These are phyloP conservation scores for Stichopus horrens DNA, from an alignment of 53 echinoderm and acorn worm species.

Conservation along the genomic window DNA sequence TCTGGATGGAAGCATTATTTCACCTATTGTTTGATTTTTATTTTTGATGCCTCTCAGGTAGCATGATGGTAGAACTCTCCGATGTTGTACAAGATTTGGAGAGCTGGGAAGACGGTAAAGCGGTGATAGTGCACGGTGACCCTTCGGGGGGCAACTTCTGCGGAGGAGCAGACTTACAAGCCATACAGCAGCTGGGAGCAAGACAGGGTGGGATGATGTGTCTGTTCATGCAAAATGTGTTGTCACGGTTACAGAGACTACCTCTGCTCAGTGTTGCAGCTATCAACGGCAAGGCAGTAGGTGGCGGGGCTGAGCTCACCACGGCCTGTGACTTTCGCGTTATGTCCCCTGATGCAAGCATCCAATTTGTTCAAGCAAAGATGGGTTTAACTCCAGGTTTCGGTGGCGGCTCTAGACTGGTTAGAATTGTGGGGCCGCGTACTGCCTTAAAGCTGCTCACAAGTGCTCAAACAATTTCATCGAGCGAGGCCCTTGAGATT, in stretches of 20 bases:
- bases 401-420: conserved; percentile 89
- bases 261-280: conserved; percentile 80
- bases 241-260: conserved; percentile 68
- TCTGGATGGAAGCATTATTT: too few relatives aligned
- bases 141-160: conserved; percentile 72
- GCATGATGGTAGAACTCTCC: conserved; percentile 90
- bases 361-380: conserved; percentile 78
- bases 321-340: conserved; percentile 91
- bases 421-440: conserved; percentile 72
- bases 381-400: conserved; percentile 85
- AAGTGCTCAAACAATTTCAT: conserved; percentile 41
- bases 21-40: neutral
- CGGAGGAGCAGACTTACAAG: conserved; percentile 70
- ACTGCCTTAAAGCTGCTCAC: conserved; percentile 72
- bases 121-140: conserved; percentile 66
- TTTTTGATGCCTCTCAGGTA: conserved; percentile 55
- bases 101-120: conserved; percentile 78
- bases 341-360: conserved; percentile 52
- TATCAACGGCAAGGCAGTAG: conserved; percentile 68
- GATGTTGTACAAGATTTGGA: conserved; percentile 78
- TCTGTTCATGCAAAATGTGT: conserved; percentile 88
- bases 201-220: conserved; percentile 76
- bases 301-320: conserved; percentile 84
- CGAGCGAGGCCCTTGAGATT: conserved; percentile 55
- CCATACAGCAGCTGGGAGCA: conserved; percentile 44